These are phyloP conservation scores for Sinocyclocheilus anshuiensis DNA, from an alignment of 2,113 vertebrate genomes.

Conservation along the genomic window DNA sequence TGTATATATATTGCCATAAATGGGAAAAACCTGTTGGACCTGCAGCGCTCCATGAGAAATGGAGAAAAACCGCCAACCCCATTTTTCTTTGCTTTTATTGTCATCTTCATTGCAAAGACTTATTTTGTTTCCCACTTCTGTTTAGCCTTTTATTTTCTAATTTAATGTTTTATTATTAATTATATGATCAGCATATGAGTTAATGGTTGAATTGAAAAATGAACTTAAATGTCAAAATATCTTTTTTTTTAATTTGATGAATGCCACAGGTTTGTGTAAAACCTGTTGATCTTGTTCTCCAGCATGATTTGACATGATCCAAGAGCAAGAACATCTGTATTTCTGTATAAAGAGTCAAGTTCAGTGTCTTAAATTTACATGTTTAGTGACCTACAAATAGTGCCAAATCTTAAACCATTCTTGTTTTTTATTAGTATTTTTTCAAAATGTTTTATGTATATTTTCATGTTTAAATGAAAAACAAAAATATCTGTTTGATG, in stretches of 20 bases:
- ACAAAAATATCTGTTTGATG: not conserved
- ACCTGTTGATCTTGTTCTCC: not conserved
- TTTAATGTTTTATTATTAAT: not conserved
- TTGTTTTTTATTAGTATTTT: not conserved
- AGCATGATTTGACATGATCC: not conserved
- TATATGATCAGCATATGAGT: not conserved
- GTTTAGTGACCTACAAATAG: not conserved
- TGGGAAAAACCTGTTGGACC: slow-evolving; percentile 61
- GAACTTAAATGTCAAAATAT: not conserved
- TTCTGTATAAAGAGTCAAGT: not conserved
- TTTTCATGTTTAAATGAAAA: not conserved
- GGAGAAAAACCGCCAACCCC: slow-evolving; percentile 57
- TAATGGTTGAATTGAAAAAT: not conserved
- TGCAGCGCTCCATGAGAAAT: slow-evolving; percentile 64
- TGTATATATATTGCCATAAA: slow-evolving; percentile 73
- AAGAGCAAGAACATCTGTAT: not conserved
- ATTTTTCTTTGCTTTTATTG: slow-evolving; percentile 23
- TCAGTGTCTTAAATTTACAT: not conserved
- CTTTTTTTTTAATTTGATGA: not conserved
- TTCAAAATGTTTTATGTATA: not conserved
- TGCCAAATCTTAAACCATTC: not conserved
- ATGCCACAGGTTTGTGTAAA: not conserved
- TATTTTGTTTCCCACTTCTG: not conserved
- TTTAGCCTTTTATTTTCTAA: not conserved
- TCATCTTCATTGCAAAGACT: not conserved